Base-by-base conservation (phyloP, 2,113 vertebrate species). In the Pavo muticus region DNA sequence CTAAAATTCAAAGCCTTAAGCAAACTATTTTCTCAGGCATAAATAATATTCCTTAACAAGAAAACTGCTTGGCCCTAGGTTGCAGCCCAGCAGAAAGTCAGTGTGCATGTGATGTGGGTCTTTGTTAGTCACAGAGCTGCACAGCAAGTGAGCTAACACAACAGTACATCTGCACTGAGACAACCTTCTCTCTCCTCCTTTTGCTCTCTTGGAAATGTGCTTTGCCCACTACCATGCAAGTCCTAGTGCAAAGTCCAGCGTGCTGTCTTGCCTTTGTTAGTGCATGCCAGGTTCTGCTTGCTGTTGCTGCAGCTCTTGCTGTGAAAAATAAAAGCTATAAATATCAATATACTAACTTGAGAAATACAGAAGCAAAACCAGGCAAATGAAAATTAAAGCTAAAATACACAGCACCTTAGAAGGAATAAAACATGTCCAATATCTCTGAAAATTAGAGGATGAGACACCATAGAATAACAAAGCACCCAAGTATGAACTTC, bases 1-100 rank as follows among this genome's bases (percentile, higher is more conserved):
- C 42, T 74, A 84, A 81, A 92, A 77, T 77, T 84, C 64, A 84
- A 91, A 89, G 84, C 35, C 61, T 78, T 52, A 84, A 89, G 25
- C 14, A 81, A 94, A 77, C 6, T 35, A 42, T 87, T 68, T 81
- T 75, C 42, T 78, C 29, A 75, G 39, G 21, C 39, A 82, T 44
- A 80, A 92, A 81, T 77, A 91, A 42, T 71, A 64, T 81, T 68
- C 17, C 23, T 81, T 79, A 76, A 57, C 63, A 73, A 52, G 74
- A 90, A 91, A 90, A 44, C 15, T 37, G 9, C 56, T 57, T 71
- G 67, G 9, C 3, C 87, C 11, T 61, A 75, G 63, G 57, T 20
- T 75, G 45, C 30, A 24, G 23, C 25, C 65, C 10, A 25, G 67
- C 30, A 78, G 74, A 65, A 91, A 87, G 86, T 67, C 76, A 81